Percentiles rank a stretch among this genome's conserved stretches.
Conservation (phyloP, 2,113 vertebrate genomes). For the Ramphastos sulfuratus region DNA sequence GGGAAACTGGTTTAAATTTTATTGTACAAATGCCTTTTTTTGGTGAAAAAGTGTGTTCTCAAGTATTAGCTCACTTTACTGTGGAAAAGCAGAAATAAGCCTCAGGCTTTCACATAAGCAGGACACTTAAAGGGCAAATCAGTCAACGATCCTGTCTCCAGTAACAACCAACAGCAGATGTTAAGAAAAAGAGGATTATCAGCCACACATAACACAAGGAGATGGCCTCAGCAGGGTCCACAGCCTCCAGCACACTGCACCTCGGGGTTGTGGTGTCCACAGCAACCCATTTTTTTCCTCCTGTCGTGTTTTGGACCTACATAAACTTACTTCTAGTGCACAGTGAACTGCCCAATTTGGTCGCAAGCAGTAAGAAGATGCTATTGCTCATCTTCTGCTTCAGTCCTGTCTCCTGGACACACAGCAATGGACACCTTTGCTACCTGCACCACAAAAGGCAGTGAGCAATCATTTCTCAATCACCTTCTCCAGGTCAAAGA, state of each 20-base stretch:
- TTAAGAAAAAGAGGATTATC: conserved; percentile 2
- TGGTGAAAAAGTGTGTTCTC: not conserved
- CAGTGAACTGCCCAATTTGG: not conserved
- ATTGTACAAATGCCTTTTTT: not conserved
- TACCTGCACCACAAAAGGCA: not conserved
- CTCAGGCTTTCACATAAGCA: not conserved
- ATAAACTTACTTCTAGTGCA: not conserved
- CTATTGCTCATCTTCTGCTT: not conserved
- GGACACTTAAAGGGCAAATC: not conserved
- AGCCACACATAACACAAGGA: fast-evolving
- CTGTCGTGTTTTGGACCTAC: not conserved
- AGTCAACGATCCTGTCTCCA: not conserved
- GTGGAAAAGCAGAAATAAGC: not conserved
- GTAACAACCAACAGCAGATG: not conserved
- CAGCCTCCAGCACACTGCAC: not conserved
- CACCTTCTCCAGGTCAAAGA: not conserved
- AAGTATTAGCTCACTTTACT: not conserved
- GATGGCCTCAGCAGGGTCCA: not conserved
- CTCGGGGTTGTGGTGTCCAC: not conserved
- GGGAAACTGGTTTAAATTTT: not conserved
- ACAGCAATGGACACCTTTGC: not conserved
- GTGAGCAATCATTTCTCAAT: not conserved
- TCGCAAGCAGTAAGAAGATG: not conserved
- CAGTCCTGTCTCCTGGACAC: not conserved
- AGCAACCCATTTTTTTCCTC: not conserved